Conservation (phyloP, 2,113 vertebrate genomes). For the Spea multiplicata region DNA sequence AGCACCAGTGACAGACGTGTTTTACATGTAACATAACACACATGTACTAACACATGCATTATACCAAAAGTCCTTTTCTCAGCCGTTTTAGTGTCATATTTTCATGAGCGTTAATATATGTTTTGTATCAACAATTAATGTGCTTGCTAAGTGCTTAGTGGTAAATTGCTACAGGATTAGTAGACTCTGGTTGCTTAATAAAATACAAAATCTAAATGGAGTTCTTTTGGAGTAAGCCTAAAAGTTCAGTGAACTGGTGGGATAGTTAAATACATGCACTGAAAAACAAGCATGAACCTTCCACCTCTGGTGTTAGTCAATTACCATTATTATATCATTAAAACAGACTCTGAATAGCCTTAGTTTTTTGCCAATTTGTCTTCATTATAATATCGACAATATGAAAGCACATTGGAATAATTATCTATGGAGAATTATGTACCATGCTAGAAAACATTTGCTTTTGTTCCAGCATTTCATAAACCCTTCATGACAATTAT, state of each 20-base stretch:
- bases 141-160: too few relatives aligned
- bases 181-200: too few relatives aligned
- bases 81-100: too few relatives aligned
- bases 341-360: slow-evolving; percentile 19
- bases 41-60: too few relatives aligned
- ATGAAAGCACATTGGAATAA: slow-evolving; percentile 24
- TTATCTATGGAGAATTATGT: slow-evolving; percentile 39
- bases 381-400: slow-evolving; percentile 43
- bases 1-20: too few relatives aligned
- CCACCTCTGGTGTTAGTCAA: slow-evolving; percentile 24
- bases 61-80: too few relatives aligned
- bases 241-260: slow-evolving; percentile 12
- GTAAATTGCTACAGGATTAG: too few relatives aligned
- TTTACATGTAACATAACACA: too few relatives aligned
- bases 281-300: slow-evolving; percentile 14
- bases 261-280: slow-evolving; percentile 2
- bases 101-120: too few relatives aligned
- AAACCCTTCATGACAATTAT: slow-evolving; percentile 39
- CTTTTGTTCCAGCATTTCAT: slow-evolving; percentile 29
- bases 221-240: neutral
- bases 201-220: too few relatives aligned
- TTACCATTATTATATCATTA: slow-evolving; percentile 34
- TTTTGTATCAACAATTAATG: too few relatives aligned
- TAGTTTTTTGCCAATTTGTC: slow-evolving; percentile 27
- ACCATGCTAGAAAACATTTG: slow-evolving; percentile 2